Evolutionary conservation across 2,797 vertebrate species (phyloP), one percentile per base, ranked within the genome.

Genomic region (Premnoplex brunnescens): DNA sequence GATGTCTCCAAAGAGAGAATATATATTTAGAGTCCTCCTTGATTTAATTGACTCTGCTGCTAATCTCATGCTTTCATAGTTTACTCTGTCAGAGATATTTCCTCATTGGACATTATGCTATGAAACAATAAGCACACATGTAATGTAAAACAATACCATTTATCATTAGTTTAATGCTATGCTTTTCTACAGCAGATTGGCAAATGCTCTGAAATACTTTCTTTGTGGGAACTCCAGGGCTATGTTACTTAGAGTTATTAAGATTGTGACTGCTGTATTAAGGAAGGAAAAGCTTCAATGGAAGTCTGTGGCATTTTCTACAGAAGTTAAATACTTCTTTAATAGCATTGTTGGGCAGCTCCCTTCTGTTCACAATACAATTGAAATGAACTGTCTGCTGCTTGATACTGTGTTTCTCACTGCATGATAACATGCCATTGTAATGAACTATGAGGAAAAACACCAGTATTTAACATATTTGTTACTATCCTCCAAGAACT

Each of bases 271-370:
- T 77, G 78, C 74, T 76, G 30, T 85, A 80, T 67, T 69, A 69
- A 56, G 86, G 93, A 96, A 93, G 71, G 97, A 96, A 96, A 85
- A 87, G 67, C 67, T 78, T 93, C 85, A 91, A 63, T 92, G 58
- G 90, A 66, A 54, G 30, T 52, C 28, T n/a, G 51, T 73, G 74
- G 75, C 32, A 24, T 96, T 97, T 97, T 97, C 87, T 95, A 85
- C 77, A 78, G 23, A 84, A 67, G 60, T 63, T 21, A 52, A 69
- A 24, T 49, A 54, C 9, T 67, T 93, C 52, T 92, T 93, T n/a
- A 91, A 64, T 6, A 18, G 19, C 64, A 92, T 95, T 97, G 95
- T 94, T 89, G 76, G 69, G 20, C 41, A 91, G 48, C 73, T 72
- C 49, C 58, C 83, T 69, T 77, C 60, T 72, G 95, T 95, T 89